Evolutionary conservation across 2,113 vertebrate genomes (phyloP), one percentile per base, ranked within the genome.

Genomic region (Paramisgurnus dabryanus): DNA sequence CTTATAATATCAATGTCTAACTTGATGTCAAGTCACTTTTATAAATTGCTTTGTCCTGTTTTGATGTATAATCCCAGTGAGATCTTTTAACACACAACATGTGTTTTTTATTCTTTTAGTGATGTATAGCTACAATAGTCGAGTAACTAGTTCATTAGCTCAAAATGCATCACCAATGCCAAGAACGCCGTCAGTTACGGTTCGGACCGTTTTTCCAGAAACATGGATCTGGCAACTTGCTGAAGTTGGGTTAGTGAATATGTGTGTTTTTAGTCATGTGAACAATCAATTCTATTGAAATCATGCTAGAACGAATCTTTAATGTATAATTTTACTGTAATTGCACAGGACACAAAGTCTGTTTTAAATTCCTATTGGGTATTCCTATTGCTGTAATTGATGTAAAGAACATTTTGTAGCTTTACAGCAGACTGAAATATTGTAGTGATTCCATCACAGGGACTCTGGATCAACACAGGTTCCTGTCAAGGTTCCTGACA

Each of bases 211-310:
- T 67, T 96, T 97, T 81, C 95, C 95, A 0, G 94, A 96, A 88
- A 97, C 95, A 0, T 96, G 95, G 95, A 89, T 97, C 39, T 98
- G 95, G 95, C 85, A 94, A n/a, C 83, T 96, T 4, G 17, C 94
- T 68, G 80, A 85, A 43, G 79, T 92, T 0, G 83, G 94, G 96
- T 96, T 63, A 94, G 95, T 75, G n/a, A 41, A 27, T 67, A 6
- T 34, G 4, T 34, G 13, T 15, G 6, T 50, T 39, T 39, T 45
- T 6, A 17, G 15, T 18, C 18, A 49, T 34, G 18, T 73, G 9
- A 47, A 7, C 0, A 15, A 11, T 41, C 7, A 57, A 65, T 41
- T 40, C n/a, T 27, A 15, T 6, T 67, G 43, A 58, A 2, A 58
- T 34, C 5, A 22, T 39, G 27, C 39, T 39, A 64, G 13, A 12